These are phyloP conservation scores for Diceros bicornis DNA, from an alignment of 2,797 vertebrate species.

Conservation along the genomic window DNA sequence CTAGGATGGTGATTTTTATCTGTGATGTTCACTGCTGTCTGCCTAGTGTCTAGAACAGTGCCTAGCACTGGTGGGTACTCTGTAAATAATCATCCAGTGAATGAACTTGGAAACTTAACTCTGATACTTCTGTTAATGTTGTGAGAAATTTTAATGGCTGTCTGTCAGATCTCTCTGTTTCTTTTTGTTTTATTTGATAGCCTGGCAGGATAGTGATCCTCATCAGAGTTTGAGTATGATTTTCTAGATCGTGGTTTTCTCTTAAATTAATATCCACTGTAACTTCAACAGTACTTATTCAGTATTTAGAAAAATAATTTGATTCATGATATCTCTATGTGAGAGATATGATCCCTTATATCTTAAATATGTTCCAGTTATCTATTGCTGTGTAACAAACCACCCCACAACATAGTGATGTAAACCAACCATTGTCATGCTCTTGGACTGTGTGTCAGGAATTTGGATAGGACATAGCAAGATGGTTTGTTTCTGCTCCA, in stretches of 20 bases:
- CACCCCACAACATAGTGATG: background rate
- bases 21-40: background rate
- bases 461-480: background rate
- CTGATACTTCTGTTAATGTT: slow-evolving; percentile 24
- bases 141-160: slow-evolving; percentile 52
- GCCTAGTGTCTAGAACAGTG: background rate
- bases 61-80: background rate
- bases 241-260: slow-evolving; percentile 59
- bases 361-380: slow-evolving; percentile 32
- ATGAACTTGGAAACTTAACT: slow-evolving; percentile 38
- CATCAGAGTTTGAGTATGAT: background rate
- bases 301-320: slow-evolving; percentile 53
- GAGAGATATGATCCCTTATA: background rate
- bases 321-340: background rate
- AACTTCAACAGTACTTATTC: slow-evolving; percentile 40
- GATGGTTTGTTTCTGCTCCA: slow-evolving; percentile 40
- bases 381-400: background rate
- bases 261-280: slow-evolving; percentile 46
- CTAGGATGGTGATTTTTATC: background rate
- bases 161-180: background rate
- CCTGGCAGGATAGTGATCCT: slow-evolving; percentile 1
- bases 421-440: background rate
- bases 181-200: slow-evolving; percentile 47
- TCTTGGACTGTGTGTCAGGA: background rate
- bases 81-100: slow-evolving; percentile 6